Conservation (phyloP, 37 sponge, comb jelly and placozoan genomes). For the Agelas oroides region DNA sequence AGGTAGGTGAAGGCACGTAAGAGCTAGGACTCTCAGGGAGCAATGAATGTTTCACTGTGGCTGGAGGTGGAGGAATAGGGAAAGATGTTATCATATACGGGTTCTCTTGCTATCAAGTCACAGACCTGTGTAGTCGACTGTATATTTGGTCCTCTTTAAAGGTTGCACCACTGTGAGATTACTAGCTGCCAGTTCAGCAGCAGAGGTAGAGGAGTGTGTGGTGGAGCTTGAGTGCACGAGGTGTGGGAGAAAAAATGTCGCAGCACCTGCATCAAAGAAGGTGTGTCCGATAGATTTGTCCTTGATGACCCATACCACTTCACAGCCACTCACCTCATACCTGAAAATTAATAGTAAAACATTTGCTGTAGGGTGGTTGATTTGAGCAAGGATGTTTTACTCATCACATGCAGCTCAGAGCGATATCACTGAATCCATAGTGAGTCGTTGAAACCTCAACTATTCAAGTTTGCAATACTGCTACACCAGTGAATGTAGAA, state of each 20-base stretch:
- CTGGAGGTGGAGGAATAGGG: not conserved
- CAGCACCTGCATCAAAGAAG: conserved; percentile 96
- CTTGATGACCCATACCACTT: conserved; percentile 95
- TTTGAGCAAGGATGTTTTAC: not conserved
- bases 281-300: conserved; percentile 84
- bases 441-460: too few relatives aligned
- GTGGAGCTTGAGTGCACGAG: conserved; percentile 5
- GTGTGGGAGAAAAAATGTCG: conserved; percentile 86
- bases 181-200: not conserved
- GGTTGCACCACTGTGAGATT: conserved; percentile 18
- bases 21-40: not conserved
- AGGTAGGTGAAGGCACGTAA: too few relatives aligned
- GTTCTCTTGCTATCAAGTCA: not conserved
- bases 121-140: conserved; percentile 56
- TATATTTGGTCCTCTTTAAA: conserved; percentile 78
- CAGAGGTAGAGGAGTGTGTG: not conserved
- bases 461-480: too few relatives aligned
- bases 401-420: too few relatives aligned
- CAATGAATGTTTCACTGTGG: not conserved
- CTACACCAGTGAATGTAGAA: too few relatives aligned
- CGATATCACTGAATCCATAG: too few relatives aligned
- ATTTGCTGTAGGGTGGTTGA: too few relatives aligned
- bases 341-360: conserved; percentile 39
- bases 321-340: conserved; percentile 79
- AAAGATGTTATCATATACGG: not conserved